Evolutionary conservation across 2,888 invertebrate genomes (phyloP).

Genomic region (Lamellibrachia columna): DNA sequence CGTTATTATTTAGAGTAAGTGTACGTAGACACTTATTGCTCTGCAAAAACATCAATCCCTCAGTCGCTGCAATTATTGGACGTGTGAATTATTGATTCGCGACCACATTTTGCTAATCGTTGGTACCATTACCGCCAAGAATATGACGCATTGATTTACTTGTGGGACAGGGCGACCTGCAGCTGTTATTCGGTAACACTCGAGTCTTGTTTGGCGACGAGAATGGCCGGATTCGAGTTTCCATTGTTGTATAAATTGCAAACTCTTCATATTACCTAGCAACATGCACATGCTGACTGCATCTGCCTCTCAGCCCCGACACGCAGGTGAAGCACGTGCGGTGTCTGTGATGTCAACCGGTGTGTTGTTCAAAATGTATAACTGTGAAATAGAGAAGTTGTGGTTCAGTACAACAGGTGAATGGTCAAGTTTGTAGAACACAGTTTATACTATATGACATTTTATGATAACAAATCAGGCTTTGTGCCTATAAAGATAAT

Average conservation of each 20-base stretch:
- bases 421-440: too few species aligned
- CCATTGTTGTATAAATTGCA: background rate
- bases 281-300: background rate
- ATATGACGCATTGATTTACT: background rate
- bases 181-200: background rate
- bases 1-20: background rate
- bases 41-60: background rate
- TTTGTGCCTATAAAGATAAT: background rate
- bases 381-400: background rate
- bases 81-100: constrained; percentile 10
- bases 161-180: background rate
- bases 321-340: background rate
- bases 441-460: too few species aligned
- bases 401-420: background rate
- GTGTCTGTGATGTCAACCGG: background rate
- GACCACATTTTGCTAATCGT: constrained; percentile 2
- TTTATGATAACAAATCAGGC: background rate
- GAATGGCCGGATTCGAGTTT: background rate
- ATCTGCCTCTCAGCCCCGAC: background rate
- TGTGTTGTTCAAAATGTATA: too few species aligned
- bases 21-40: background rate
- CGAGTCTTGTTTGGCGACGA: background rate
- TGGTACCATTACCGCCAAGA: background rate
- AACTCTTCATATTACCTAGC: background rate
- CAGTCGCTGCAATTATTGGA: background rate